Base-by-base conservation (phyloP, 2,888 invertebrate species). In the Griposia aprilina region DNA sequence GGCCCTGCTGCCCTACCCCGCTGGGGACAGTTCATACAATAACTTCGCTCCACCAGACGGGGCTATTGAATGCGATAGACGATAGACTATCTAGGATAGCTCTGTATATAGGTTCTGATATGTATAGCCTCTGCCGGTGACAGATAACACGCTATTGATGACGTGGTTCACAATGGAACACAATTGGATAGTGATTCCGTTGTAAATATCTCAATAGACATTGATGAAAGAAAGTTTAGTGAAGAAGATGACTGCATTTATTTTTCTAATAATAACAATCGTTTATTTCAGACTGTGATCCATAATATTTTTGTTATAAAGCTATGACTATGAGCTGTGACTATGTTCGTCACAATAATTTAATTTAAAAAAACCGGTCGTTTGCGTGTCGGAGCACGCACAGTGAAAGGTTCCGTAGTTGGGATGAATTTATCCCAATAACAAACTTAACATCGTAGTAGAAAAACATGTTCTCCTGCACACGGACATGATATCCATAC, bases 1-100 rank as follows among this genome's bases (percentile, higher is more conserved):
- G 66, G 50, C 66, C 66, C 87, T 80, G 87, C 4, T 20, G 0
- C n/a, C 8, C n/a, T 10, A 13, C 50, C 73, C 76, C 80, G 55
- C 59, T 55, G 76, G 80, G 78, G 78, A 79, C 80, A 75, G 76
- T 68, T 81, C 84, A 87, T 79, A 84, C 79, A 87, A 87, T 81
- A 82, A 84, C 74, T 74, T 66, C 63, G 67, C 79, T 70, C 69
- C 78, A 55, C 60, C 81, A 82, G 82, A 73, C 76, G 78, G n/a
- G 50, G 50, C 80, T 67, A 81, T 80, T 87, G 85, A 88, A 80
- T 80, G 68, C 84, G 65, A 87, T 84, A 74, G 74, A 74, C 84
- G 68, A 73, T 69, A 45, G 50, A 6, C 67, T 65, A 55, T 23
- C 23, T 30, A 60, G 20, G 69, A 70, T 81, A 81, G 52, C 62